phyloP scores from a whole-genome alignment of 2,888 invertebrate genomes.

The Stegophylla sp. region DNA sequence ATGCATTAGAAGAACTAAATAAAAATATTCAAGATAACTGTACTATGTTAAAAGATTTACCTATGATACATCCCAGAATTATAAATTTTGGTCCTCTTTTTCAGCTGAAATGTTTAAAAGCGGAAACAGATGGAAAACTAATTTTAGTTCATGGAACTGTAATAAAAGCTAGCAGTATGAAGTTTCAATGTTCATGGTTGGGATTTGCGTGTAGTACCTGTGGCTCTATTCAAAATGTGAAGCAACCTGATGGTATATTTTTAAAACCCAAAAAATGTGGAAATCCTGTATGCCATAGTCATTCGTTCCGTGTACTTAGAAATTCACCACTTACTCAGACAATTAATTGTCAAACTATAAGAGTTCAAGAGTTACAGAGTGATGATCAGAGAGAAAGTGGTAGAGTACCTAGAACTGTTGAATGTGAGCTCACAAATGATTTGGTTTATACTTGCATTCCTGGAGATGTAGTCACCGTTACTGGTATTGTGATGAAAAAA shows the following conservation, averaged over 20 bases:
- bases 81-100: slow-evolving; percentile 73
- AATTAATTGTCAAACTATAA: slow-evolving; percentile 79
- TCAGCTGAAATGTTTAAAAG: slow-evolving; percentile 74
- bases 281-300: slow-evolving; percentile 68
- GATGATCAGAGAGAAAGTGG: slow-evolving; percentile 76
- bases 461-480: slow-evolving; percentile 86
- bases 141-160: slow-evolving; percentile 85
- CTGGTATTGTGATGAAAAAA: slow-evolving; percentile 78
- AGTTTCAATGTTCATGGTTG: slow-evolving; percentile 77
- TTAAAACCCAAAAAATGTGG: slow-evolving; percentile 70
- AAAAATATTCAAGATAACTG: slow-evolving; percentile 35
- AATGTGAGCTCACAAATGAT: slow-evolving; percentile 84
- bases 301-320: slow-evolving; percentile 72
- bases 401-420: slow-evolving; percentile 78
- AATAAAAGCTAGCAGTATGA: slow-evolving; percentile 78
- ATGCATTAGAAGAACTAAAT: slow-evolving; percentile 49
- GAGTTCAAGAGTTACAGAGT: slow-evolving; percentile 79
- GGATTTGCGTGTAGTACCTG: slow-evolving; percentile 80
- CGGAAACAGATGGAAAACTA: slow-evolving; percentile 77
- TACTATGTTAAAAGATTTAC: slow-evolving; percentile 63
- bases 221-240: slow-evolving; percentile 71
- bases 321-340: slow-evolving; percentile 77
- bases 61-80: slow-evolving; percentile 69
- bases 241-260: slow-evolving; percentile 72
- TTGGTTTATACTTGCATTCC: slow-evolving; percentile 83